Base-by-base conservation (phyloP, 35 echinoderm and acorn worm genomes). In the Amphiura filiformis region DNA sequence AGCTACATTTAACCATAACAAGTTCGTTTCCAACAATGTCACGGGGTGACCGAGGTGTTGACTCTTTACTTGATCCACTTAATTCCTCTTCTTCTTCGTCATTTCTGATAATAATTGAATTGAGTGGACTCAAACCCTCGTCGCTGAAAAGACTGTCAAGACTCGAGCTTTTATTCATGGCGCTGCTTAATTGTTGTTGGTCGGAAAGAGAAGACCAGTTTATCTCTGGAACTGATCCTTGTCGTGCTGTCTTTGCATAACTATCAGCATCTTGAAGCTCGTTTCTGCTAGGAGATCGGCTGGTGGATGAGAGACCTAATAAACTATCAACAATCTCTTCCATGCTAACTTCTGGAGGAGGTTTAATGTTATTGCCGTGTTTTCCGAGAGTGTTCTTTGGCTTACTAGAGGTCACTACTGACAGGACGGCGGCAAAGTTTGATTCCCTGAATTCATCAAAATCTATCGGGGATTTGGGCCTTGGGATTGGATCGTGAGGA, bases 1-100 rank as follows among this genome's bases (percentile, higher is more conserved):
- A 89, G 76, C 82, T 88, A 77, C 94, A 96, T 47, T 96, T 96
- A 0, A 92, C 90, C 82, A 86, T 89, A 18, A 92, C 86, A 31
- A 89, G 64, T 28, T 81, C 83, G n/a, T 85, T 56, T 37, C 83
- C 83, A 15, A 85, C 35, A 37, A 37, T 40, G 35, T 85, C 83
- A 18, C 56, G 31, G n/a, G 31, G 49, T 36, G 32, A 37, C 1
- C 49, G 56, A 65, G 64, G 32, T 36, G 81, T 79, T 75, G 34
- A 39, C 82, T 78, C 70, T 56, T n/a, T 79, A 23, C 61, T 70
- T 5, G 31, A 85, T 15, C 83, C 65, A 26, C 28, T 32, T n/a
- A 65, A 65, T 35, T 31, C 32, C 38, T 79, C 82, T 18, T 39
- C 81, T 57, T 91, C 81, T 11, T 57, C 13, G 32, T 84, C 76